Conservation (phyloP, 2,888 invertebrate species). For the Troides aeacus region DNA sequence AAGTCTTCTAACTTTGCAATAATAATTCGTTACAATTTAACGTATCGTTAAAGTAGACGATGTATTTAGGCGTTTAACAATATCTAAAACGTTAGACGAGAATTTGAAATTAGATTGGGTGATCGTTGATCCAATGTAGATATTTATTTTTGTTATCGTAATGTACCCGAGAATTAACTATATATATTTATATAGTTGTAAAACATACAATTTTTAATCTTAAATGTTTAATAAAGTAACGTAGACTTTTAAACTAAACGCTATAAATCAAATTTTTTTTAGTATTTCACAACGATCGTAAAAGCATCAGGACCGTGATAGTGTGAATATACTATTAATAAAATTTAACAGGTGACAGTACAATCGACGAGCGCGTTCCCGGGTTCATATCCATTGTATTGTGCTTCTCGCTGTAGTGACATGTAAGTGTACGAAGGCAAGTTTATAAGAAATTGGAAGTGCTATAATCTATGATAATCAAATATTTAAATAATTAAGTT, state of each 20-base stretch:
- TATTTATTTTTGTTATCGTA: slow-evolving; percentile 80
- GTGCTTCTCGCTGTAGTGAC: slow-evolving; percentile 72
- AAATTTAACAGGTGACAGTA: slow-evolving; percentile 35
- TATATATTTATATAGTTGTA: slow-evolving; percentile 69
- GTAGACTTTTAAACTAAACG: slow-evolving; percentile 31
- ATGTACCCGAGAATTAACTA: slow-evolving; percentile 73
- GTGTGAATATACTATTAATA: slow-evolving; percentile 28
- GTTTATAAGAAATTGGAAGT: slow-evolving; percentile 69
- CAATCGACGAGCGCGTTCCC: neutral
- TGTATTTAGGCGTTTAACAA: slow-evolving; percentile 73
- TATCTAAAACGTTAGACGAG: slow-evolving; percentile 51
- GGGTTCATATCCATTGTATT: slow-evolving; percentile 38
- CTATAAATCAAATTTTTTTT: slow-evolving; percentile 32
- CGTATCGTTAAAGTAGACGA: no score
- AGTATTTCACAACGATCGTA: slow-evolving; percentile 48
- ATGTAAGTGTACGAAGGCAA: slow-evolving; percentile 66
- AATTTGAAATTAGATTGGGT: slow-evolving; percentile 69
- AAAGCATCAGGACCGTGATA: slow-evolving; percentile 65
- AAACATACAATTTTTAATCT: slow-evolving; percentile 52
- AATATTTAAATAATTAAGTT: slow-evolving; percentile 78
- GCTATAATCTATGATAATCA: slow-evolving; percentile 78
- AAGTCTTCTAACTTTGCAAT: slow-evolving; percentile 26
- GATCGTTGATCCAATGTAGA: slow-evolving; percentile 78
- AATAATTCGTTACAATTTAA: slow-evolving; percentile 10
- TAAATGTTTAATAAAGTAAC: slow-evolving; percentile 43